Conservation (phyloP, 2,888 invertebrate species). For the Timema podura region DNA sequence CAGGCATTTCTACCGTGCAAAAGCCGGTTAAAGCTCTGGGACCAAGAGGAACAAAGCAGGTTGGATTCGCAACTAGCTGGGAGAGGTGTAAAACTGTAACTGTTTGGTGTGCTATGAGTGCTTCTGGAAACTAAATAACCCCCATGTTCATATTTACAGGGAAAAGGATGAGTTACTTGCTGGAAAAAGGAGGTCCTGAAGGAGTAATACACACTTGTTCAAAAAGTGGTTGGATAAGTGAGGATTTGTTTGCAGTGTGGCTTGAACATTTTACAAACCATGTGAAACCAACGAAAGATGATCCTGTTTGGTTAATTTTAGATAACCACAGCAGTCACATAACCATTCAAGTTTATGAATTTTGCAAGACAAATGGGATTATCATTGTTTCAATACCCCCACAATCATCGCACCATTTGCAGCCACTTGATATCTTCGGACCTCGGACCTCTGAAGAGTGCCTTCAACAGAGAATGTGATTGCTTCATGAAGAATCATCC, state of each 20-base stretch:
- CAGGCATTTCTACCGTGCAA: conserved; percentile 44
- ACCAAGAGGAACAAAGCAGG: conserved; percentile 42
- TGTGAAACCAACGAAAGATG: conserved; percentile 10
- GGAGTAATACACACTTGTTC: conserved; percentile 40
- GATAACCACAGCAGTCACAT: conserved; percentile 26
- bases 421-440: too few relatives aligned
- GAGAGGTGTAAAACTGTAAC: conserved; percentile 44
- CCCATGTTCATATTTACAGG: conserved; percentile 47
- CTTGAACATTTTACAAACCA: conserved; percentile 21
- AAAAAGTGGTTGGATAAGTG: conserved; percentile 32
- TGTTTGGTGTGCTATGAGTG: conserved; percentile 43
- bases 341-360: conserved; percentile 12
- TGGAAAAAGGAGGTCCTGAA: conserved; percentile 44
- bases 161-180: conserved; percentile 37
- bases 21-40: conserved; percentile 42
- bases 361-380: conserved; percentile 22
- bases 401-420: conserved; percentile 25
- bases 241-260: conserved; percentile 20
- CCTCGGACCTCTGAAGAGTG: conserved; percentile 25
- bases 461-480: conserved; percentile 19
- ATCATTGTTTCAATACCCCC: conserved; percentile 26
- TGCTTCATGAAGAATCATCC: conserved; percentile 20
- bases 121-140: conserved; percentile 43
- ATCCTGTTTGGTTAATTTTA: conserved; percentile 23
- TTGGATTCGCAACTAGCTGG: conserved; percentile 44